Evolutionary conservation across 2,888 invertebrate species (phyloP), one percentile per base, ranked within the genome.

Genomic region (Spodoptera picta): DNA sequence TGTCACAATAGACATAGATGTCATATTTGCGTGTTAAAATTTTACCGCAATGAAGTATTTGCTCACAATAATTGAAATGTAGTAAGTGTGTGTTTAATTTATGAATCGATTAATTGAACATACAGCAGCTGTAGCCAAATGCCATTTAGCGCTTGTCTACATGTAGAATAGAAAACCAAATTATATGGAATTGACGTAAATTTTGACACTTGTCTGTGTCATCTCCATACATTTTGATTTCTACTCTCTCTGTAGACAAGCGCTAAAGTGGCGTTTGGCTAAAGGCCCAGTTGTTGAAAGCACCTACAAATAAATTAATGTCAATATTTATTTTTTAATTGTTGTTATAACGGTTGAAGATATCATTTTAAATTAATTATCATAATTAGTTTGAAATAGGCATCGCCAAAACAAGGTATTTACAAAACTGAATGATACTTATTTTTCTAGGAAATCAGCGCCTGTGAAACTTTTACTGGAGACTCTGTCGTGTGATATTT

Each of bases 1-100:
- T 48, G 14, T 19, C 4, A 3, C 43, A 27, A 36, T 48, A 55
- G 12, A 23, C 4, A 48, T 52, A 59, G 14, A 11, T 36, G 24
- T 51, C 27, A 47, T 43, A 69, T 59, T 65, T 45, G 65, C 71
- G 54, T 69, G 55, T 9, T 56, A 49, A 12, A 53, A 43, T 24
- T 51, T 27, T 47, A 49, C 31, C 52, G 41, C 52, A 66, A 46
- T 24, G 27, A 31, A 7, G 27, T 65, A 24, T 72, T 66, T 53
- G 23, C 4, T 43, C n/a, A 23, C 10, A 41, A 12, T 57, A 46
- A 53, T 27, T 47, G 41, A 46, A 50, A n/a, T 14, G 46, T 49
- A 50, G 10, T 51, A 31, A 51, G 58, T 46, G 7, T 45, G 42
- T 42, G 42, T 42, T 49, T 10, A 19, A 31, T 14, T 65, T 9